A percentile compares a stretch with the other conserved stretches of the same genome.
Conservation (phyloP, 2,888 invertebrate genomes). For the Euphydryas editha region DNA sequence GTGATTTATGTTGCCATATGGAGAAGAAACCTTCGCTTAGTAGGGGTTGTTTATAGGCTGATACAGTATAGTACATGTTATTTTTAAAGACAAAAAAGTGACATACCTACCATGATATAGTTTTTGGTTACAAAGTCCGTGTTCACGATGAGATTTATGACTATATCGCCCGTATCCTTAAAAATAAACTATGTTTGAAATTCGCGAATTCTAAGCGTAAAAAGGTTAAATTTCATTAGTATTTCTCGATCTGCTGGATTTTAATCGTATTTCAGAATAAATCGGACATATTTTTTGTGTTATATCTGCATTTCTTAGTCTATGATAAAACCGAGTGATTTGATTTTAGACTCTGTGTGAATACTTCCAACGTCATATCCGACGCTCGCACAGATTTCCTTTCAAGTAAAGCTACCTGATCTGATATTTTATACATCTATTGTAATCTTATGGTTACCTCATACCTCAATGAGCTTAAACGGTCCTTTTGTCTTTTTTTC, state of each 20-base stretch:
- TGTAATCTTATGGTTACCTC: slow-evolving; percentile 27
- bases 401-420: slow-evolving; percentile 48
- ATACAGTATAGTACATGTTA: no score
- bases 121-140: no score
- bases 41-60: no score
- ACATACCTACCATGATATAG: no score
- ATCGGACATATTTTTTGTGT: background rate
- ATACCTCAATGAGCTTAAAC: slow-evolving; percentile 33
- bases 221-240: background rate
- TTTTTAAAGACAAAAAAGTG: no score
- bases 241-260: background rate
- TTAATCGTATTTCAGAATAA: background rate
- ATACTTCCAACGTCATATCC: slow-evolving; percentile 58
- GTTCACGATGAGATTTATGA: no score
- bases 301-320: slow-evolving; percentile 47
- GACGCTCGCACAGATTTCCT: slow-evolving; percentile 60
- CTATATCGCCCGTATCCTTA: no score
- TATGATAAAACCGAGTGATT: slow-evolving; percentile 56
- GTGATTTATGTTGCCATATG: no score
- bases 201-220: no score
- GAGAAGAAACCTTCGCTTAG: no score
- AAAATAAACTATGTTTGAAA: no score
- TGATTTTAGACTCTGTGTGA: slow-evolving; percentile 57
- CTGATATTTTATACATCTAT: slow-evolving; percentile 33
- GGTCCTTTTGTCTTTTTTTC: slow-evolving; percentile 18